A percentile compares a stretch with the other conserved stretches of the same genome.
Evolutionary conservation across 2,888 invertebrate species (phyloP).

Genomic region (Eucriotettix oculatus): DNA sequence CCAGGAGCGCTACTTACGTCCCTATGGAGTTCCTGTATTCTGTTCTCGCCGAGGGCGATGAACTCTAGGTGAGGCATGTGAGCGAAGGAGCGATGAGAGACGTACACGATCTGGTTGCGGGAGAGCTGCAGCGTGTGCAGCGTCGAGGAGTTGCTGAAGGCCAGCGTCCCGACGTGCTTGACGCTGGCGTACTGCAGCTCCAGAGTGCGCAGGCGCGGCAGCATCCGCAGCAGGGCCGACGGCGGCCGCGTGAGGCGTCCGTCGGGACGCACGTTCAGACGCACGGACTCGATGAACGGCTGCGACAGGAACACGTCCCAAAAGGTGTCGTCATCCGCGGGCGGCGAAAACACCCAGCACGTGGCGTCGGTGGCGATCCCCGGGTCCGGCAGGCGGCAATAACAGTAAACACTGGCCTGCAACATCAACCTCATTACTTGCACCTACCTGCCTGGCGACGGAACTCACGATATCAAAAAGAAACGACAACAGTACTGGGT

Average conservation of each 20-base stretch:
- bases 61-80: slow-evolving; percentile 50
- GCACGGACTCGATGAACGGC: slow-evolving; percentile 33
- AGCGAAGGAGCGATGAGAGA: slow-evolving; percentile 54
- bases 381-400: slow-evolving; percentile 23
- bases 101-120: slow-evolving; percentile 48
- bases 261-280: slow-evolving; percentile 52
- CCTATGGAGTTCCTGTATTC: slow-evolving; percentile 49
- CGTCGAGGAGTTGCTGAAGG: slow-evolving; percentile 52
- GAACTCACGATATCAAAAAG: too few relatives aligned
- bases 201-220: slow-evolving; percentile 47
- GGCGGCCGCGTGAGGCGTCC: slow-evolving; percentile 55
- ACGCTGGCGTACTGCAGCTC: slow-evolving; percentile 58
- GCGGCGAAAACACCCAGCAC: slow-evolving; percentile 59
- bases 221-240: slow-evolving; percentile 45
- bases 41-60: slow-evolving; percentile 53
- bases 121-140: slow-evolving; percentile 38
- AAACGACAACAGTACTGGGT: too few relatives aligned
- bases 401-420: too few relatives aligned
- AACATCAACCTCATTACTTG: too few relatives aligned
- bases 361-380: slow-evolving; percentile 50
- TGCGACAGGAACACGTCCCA: slow-evolving; percentile 64
- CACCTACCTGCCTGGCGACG: too few relatives aligned
- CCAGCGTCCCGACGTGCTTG: slow-evolving; percentile 46
- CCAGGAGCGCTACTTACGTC: too few relatives aligned
- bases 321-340: slow-evolving; percentile 28